Evolutionary conservation across 2,797 vertebrate species (phyloP).

Genomic region (Erethizon dorsatum): DNA sequence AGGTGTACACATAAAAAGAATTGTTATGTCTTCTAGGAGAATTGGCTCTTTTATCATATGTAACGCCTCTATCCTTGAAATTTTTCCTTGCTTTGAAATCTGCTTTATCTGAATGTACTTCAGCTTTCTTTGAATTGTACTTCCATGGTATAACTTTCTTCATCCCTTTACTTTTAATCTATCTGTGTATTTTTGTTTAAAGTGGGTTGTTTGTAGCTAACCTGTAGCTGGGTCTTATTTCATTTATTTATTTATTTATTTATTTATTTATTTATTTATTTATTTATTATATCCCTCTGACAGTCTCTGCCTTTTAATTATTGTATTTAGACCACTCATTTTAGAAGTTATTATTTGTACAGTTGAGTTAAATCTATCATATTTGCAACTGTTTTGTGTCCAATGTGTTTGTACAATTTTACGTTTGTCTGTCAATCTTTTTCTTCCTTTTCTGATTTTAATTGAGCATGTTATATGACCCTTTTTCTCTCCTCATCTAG

Average conservation of each 20-base stretch:
- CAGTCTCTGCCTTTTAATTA: neutral
- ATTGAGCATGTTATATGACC: neutral
- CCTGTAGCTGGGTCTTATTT: neutral
- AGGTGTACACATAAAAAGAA: neutral
- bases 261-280: neutral
- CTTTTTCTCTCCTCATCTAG: neutral
- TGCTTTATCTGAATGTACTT: neutral
- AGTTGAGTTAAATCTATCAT: neutral
- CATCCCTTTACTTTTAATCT: neutral
- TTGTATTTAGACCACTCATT: neutral
- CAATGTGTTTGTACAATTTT: neutral
- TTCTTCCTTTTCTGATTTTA: neutral
- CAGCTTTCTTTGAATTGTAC: neutral
- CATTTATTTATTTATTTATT: neutral
- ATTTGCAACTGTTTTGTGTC: neutral
- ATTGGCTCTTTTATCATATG: neutral
- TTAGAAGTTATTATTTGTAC: neutral
- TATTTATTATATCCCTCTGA: neutral
- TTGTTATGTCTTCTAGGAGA: neutral
- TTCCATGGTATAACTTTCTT: neutral
- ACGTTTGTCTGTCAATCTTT: neutral
- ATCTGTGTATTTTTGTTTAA: neutral
- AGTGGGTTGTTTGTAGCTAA: neutral
- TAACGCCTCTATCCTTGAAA: neutral
- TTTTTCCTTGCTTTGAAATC: constrained; percentile 31